Evolutionary conservation across 2,797 vertebrate genomes (phyloP), one percentile per base, ranked within the genome.

Genomic region (Perodicticus potto): DNA sequence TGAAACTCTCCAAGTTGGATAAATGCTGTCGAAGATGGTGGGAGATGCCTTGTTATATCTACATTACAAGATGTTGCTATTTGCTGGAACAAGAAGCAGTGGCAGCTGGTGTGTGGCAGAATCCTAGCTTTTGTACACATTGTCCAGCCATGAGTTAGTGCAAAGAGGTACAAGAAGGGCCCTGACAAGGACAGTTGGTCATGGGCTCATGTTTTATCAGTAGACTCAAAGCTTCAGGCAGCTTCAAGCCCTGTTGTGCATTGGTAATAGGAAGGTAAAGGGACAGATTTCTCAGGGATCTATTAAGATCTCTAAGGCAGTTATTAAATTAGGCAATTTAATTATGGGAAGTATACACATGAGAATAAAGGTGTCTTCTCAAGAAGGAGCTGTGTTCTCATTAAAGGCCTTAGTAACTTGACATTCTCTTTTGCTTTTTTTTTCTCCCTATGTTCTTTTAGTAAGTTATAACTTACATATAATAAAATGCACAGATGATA

Each of bases 251-350:
- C 29, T 86, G 57, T 69, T 16, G 6, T 12, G 3, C 34, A 2
- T 85, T 87, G 57, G 1, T 63, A 70, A 49, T 20, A 53, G 93
- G 37, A 78, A 63, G 34, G 34, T 27, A 20, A 83, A 94, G n/a
- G 86, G 11, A 82, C 43, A 11, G 22, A 19, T 90, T 90, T 96
- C 80, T 63, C n/a, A n/a, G 81, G 77, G 81, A 87, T 40, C 61
- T 87, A 5, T 77, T 72, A 63, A 45, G 32, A 84, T 95, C 95
- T 95, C 94, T 83, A 80, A 91, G 93, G 93, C 76, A 93, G 49
- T 85, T 87, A 49, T 29, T 61, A 63, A 94, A 92, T 82, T 49
- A 97, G 96, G 81, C 74, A 70, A 57, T 88, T 96, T 96, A 97
- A 97, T 97, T 95, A 95, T 12, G 81, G 72, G 61, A 67, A 8